Evolutionary conservation across 2,888 invertebrate species (phyloP), one percentile per base, ranked within the genome.

Genomic region (Sceliomorpha sp.): DNA sequence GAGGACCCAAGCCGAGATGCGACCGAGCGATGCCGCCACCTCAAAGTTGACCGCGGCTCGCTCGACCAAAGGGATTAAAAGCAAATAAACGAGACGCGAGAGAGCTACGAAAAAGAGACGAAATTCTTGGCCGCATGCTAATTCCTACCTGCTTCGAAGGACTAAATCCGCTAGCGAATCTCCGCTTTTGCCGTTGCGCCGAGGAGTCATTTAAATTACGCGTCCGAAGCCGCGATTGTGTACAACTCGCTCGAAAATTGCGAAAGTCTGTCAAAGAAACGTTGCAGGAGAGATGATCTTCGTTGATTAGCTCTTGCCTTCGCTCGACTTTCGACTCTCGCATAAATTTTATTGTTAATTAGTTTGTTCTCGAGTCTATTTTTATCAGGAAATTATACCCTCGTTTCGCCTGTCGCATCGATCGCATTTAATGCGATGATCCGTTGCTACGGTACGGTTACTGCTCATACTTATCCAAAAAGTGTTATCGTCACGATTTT

Each of bases 11-110:
- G 70, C 69, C 42, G 72, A 74, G 70, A 73, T 74, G 73, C 74
- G 60, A 73, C 73, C 71, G 63, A 63, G 34, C 67, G 59, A 63
- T 67, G 72, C 72, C 72, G 72, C 72, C 70, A 78, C 75, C 77
- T 78, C 76, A 79, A 78, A 77, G 76, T 74, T 75, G 73, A 79
- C 77, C 77, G 78, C 77, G 77, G 66, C 63, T 64, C 72, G 73
- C 75, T 72, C 59, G 68, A 71, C 75, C 75, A 70, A 81, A 78
- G 75, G 84, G 84, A 83, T 84, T 81, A 84, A 75, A 75, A 72
- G 69, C 78, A 76, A 80, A 78, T 77, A 78, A 76, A 80, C 72
- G 78, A 79, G 64, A 47, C 37, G 60, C 63, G 64, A 70, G 64
- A 70, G 71, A 60, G 67, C 58, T 40, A 44, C 58, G 63, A 58